Base-by-base conservation (phyloP, 2,797 vertebrate genomes). In the Alcedo atthis region DNA sequence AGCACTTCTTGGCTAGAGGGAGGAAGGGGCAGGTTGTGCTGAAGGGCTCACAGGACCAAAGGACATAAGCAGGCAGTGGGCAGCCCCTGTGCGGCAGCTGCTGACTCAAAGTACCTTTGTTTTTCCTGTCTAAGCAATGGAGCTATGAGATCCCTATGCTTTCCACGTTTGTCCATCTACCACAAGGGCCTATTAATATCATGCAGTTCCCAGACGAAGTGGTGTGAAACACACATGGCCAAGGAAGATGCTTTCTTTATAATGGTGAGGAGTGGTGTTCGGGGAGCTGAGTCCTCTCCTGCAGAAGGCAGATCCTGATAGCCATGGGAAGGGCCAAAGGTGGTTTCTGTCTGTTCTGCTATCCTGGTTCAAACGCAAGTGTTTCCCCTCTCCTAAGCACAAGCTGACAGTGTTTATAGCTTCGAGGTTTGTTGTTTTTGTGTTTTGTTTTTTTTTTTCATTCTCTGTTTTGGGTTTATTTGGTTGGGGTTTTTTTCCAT, bases 191-290 rank as follows among this genome's bases (percentile, higher is more conserved):
- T 4, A 0, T 26, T 42, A 42, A 9, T 30, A 78, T 26, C 4
- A 7, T 0, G 9, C 22, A 0, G 18, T 84, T 14, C 28, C n/a
- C 17, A 5, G 4, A 3, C 10, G 1, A 12, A 32, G 32, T 1
- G 21, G 3, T 18, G 24, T 24, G 32, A 35, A 42, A 33, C 2
- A 6, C 15, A 0, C 28, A 2, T 2, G 7, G 10, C 5, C 5
- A 10, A 14, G 42, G 33, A 49, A 8, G 5, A 35, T 33, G 35
- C 6, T 8, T 11, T 24, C 37, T 19, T 11, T 4, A 2, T 6
- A 6, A 18, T 0, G 3, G 3, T 0, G 0, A 37, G 25, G 9
- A 40, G 18, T 6, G 57, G 40, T 17, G 35, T 32, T 30, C 3
- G 24, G 15, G 48, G 73, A 61, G 21, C 22, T 3, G 46, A 8